phyloP scores from a whole-genome alignment of 2,113 vertebrate species.

The Azemiops feae region DNA sequence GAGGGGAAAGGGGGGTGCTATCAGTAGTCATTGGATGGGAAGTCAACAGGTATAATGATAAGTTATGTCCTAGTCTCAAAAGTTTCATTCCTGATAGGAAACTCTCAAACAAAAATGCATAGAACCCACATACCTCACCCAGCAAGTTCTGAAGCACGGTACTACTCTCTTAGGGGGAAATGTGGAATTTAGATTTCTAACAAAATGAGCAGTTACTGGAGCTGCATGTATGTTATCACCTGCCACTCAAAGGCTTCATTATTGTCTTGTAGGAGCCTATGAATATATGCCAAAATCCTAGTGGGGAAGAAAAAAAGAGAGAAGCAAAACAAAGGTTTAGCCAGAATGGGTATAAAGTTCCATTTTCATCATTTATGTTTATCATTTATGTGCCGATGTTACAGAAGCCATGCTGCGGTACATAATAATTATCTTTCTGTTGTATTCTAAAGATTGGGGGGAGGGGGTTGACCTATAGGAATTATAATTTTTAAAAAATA shows the following conservation, averaged over 20 bases:
- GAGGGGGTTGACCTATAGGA: neutral
- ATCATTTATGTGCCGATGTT: constrained; percentile 15
- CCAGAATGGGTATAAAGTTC: neutral
- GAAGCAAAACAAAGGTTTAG: constrained; percentile 50
- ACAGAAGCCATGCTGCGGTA: neutral
- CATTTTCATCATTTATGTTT: constrained; percentile 29
- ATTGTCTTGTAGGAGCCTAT: constrained; percentile 54
- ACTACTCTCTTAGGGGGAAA: constrained; percentile 63
- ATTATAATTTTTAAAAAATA: neutral
- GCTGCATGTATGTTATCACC: constrained; percentile 63
- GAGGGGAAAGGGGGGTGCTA: constrained; percentile 27
- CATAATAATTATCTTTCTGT: neutral
- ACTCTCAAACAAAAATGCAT: constrained; percentile 7
- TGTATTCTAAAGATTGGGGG: neutral
- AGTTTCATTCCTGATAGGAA: neutral
- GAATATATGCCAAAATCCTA: constrained; percentile 63
- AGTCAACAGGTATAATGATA: constrained; percentile 25
- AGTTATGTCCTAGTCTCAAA: neutral
- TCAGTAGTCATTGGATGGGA: constrained; percentile 30
- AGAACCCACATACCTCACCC: constrained; percentile 62
- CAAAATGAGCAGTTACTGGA: constrained; percentile 52
- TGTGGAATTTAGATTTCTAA: constrained; percentile 73
- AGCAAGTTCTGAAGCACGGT: constrained; percentile 66
- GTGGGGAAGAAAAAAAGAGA: constrained; percentile 32
- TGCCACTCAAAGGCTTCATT: constrained; percentile 53